Evolutionary conservation across 23 tunicate genomes (phyloP), one percentile per base, ranked within the genome.

Genomic region (Halocynthia roretzi): DNA sequence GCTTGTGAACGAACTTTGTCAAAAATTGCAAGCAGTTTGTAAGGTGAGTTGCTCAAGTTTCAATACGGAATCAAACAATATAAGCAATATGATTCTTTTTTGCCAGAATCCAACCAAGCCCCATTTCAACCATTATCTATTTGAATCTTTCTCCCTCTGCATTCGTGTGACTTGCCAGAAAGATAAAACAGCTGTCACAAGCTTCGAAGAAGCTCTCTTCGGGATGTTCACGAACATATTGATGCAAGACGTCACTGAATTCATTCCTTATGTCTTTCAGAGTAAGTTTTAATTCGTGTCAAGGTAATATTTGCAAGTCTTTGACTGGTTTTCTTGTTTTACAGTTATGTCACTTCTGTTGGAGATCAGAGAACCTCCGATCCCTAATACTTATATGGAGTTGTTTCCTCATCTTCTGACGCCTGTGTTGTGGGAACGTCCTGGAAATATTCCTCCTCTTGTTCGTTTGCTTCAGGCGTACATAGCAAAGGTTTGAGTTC

Each of bases 241-340:
- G 54, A 65, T 70, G 71, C 81, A 71, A 40, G 98, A 87, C 78
- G 90, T 93, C 58, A 84, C 89, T 12, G 98, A 93, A 63, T 87
- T 93, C 70, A 87, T 87, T 17, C 98, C 98, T 9, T 93, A 93
- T 66, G 98, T 93, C n/a, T 93, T 93, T 80, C 98, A 93, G 84
- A 71, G 87, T 87, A 67, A 74, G 78, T 50, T 2, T 5, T 15
- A 65, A 6, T 65, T 65, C 31, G n/a, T 48, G 9, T 65, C 48
- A 10, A 5, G 2, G 15, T 14, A 58, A 58, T 58, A 58, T n/a
- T 58, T 58, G 15, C 15, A 14, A 14, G 15, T 14, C 63, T 14
- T 14, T 58, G 63, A 58, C 63, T 58, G 17, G 63, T 58, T n/a
- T 58, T 58, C 40, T 14, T 74, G 10, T 15, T 14, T 66, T 23